These are phyloP conservation scores for Agriopis marginaria DNA, from an alignment of 2,888 invertebrate genomes.

Conservation along the genomic window DNA sequence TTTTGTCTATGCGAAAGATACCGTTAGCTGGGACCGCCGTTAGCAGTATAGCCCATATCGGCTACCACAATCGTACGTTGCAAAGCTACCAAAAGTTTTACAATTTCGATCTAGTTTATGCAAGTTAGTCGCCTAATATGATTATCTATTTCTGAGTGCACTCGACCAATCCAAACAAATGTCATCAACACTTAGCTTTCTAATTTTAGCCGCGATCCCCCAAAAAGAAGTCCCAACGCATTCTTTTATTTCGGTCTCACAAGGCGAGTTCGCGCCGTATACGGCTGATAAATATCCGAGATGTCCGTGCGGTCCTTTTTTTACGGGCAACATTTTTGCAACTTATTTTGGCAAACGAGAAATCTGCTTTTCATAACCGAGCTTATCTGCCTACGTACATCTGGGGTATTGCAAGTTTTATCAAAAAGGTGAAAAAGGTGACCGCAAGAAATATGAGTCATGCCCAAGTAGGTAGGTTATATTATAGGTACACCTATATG, in stretches of 20 bases:
- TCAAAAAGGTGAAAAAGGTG: constrained; percentile 4
- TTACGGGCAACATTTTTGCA: constrained; percentile 40
- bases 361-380: constrained; percentile 35
- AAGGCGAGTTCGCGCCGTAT: constrained; percentile 30
- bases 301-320: constrained; percentile 43
- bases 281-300: constrained; percentile 39
- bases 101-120: too few relatives aligned
- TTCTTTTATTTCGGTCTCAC: constrained; percentile 40
- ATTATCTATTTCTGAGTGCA: constrained; percentile 8
- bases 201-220: constrained; percentile 31
- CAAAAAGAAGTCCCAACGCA: constrained; percentile 32
- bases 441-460: background rate
- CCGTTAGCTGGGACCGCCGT: too few relatives aligned
- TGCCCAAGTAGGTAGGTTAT: background rate
- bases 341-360: constrained; percentile 46
- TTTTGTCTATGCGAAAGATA: too few relatives aligned
- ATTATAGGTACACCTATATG: background rate
- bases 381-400: constrained; percentile 35
- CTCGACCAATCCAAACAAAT: constrained; percentile 9
- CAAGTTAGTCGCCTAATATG: background rate
- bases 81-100: too few relatives aligned
- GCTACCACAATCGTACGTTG: too few relatives aligned
- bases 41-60: too few relatives aligned
- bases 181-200: constrained; percentile 24
- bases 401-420: constrained; percentile 7